Evolutionary conservation across 2,888 invertebrate species (phyloP), one percentile per base, ranked within the genome.

Genomic region (Tricholauxania praeusta): DNA sequence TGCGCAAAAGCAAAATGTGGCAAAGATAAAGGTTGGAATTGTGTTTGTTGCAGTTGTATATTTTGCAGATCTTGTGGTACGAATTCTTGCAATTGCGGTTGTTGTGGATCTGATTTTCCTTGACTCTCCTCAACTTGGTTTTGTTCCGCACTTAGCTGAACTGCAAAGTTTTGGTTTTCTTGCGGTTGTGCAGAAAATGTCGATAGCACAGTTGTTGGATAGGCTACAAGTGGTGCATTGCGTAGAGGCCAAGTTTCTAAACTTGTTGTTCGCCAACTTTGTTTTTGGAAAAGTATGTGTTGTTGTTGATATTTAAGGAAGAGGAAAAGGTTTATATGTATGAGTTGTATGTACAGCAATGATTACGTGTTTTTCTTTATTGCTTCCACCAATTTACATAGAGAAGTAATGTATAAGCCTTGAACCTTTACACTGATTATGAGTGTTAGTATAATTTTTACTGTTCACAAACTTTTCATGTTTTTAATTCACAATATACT

Each of bases 211-310:
- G 73, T 72, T 19, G 72, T 70, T 72, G 68, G 65, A 67, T 74
- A 75, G 51, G 14, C 14, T 8, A 59, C 47, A 7, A 64, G 49
- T 3, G 48, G 64, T 22, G 12, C 51, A 12, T 19, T 14, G 51
- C 51, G 75, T 60, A 79, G 75, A 55, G 86, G 85, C 87, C 87
- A 87, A 63, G 79, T 74, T 74, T 83, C 81, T 51, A 85, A 66
- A 75, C 80, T 83, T 72, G 84, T 75, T 67, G 82, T 82, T 77
- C 81, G 82, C 86, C 87, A 85, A 78, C 81, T 80, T 70, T 53
- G 15, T 17, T 7, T 19, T 22, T 39, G 39, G 39, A 39, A 39
- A 47, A 6, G 63, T 63, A 19, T 12, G 19, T 71, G 53, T 39
- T 39, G 39, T 28, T 49, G 51, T 19, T 63, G 65, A 51, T 62